Base-by-base conservation (phyloP, 2,888 invertebrate genomes). In the Tinea pellionella region DNA sequence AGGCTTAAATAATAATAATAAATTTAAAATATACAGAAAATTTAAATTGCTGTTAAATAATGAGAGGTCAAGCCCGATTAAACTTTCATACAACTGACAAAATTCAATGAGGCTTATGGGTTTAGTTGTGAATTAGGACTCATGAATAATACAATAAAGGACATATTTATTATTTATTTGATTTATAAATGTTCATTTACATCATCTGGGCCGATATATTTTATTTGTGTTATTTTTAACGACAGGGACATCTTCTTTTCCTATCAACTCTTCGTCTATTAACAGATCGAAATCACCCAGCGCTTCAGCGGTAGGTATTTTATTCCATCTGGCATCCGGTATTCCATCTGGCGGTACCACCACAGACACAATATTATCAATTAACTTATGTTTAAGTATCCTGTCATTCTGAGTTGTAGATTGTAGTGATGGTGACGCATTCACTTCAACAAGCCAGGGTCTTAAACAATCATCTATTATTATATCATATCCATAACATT, bases 401-500 rank as follows among this genome's bases (percentile, higher is more conserved):
- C 96, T 89, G 78, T 97, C 97, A 72, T 95, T 96, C 0, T 94
- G 94, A 0, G 97, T 97, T 0, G 97, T 97, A 1, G 97, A 95
- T 3, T 96, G 94, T 67, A 97, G 81, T 0, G 97, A 96, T 0
- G 97, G 97, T 2, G 97, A 97, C 2, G 97, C 96, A 75, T 98
- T 98, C 53, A 96, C 95, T 85, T 96, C 96, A 64, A 96, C 93
- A 53, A 96, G 87, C 96, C 96, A 97, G 0, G 97, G 97, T 76
- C 97, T 97, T 56, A 97, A 82, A 70, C 93, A 93, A 72, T 96
- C 93, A 77, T 97, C 97, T 66, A 97, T 96, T 66, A 97, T 97
- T 60, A 97, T 96, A 72, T 97, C 97, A 75, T 96, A 97, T 60
- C 97, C 97, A 72, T 97, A 97, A 71, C 96, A 96, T 78, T 96